Evolutionary conservation across 2,888 invertebrate genomes (phyloP).

Genomic region (Lasioglossum calceatum): DNA sequence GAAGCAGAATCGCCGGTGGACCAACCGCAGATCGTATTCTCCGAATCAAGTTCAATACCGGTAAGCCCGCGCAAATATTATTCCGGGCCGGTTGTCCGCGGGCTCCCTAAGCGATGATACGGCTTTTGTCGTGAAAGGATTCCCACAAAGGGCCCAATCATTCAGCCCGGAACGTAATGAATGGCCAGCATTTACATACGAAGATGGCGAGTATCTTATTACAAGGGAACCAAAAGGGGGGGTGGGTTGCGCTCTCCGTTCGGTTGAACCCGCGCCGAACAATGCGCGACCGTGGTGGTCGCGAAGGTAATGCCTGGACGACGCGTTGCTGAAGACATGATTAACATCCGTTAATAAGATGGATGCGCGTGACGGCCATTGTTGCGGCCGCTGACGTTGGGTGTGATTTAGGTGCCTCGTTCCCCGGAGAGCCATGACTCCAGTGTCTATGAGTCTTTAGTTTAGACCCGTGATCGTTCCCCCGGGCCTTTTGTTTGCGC

Average conservation of each 20-base stretch:
- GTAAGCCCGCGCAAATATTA: constrained; percentile 66
- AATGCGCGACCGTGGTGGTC: constrained; percentile 83
- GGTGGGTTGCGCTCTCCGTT: constrained; percentile 72
- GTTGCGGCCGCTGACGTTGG: constrained; percentile 77
- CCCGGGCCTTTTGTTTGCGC: constrained; percentile 45
- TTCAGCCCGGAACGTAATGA: constrained; percentile 83
- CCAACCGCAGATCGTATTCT: constrained; percentile 30
- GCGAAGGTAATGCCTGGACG: constrained; percentile 80
- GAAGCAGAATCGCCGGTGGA: not conserved
- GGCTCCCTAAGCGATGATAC: constrained; percentile 74
- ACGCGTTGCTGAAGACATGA: constrained; percentile 84
- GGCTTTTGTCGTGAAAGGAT: constrained; percentile 81
- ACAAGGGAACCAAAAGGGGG: constrained; percentile 73
- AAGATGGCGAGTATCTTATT: constrained; percentile 85
- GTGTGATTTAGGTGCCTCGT: constrained; percentile 76
- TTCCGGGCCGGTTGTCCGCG: constrained; percentile 59
- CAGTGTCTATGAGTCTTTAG: constrained; percentile 57
- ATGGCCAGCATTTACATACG: constrained; percentile 84
- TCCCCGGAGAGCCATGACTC: constrained; percentile 25
- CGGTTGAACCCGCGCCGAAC: constrained; percentile 77
- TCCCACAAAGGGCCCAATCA: constrained; percentile 82
- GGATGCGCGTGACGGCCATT: constrained; percentile 82
- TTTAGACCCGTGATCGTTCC: constrained; percentile 17
- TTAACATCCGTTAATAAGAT: constrained; percentile 85
- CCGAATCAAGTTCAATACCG: constrained; percentile 47